Evolutionary conservation across 2,797 vertebrate species (phyloP).

Genomic region (Falco naumanni): DNA sequence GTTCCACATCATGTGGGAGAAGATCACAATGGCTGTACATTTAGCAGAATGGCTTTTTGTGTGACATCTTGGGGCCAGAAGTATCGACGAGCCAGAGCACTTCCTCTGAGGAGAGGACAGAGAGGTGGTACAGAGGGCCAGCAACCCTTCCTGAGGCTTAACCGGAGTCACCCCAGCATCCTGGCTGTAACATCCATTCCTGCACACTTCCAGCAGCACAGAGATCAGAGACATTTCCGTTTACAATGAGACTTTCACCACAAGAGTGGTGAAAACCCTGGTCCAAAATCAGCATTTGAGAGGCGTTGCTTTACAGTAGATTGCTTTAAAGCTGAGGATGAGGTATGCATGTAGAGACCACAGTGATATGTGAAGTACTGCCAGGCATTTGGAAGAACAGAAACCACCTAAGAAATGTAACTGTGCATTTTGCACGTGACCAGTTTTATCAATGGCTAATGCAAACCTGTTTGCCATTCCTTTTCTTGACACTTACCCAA

Average conservation of each 20-base stretch:
- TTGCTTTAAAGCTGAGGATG: not conserved
- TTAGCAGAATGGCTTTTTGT: not conserved
- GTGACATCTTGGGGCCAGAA: not conserved
- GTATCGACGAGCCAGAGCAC: not conserved
- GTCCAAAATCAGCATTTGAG: not conserved
- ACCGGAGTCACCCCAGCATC: not conserved
- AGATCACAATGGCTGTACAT: not conserved
- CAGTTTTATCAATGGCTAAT: not conserved
- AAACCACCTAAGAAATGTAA: not conserved
- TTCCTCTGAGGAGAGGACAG: not conserved
- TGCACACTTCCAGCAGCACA: not conserved
- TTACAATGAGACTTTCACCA: not conserved
- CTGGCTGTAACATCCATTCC: not conserved
- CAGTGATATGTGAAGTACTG: not conserved
- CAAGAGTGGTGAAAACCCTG: not conserved
- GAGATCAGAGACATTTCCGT: not conserved
- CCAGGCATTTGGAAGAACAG: not conserved
- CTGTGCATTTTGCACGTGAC: not conserved
- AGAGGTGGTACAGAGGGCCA: not conserved
- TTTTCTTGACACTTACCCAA: not conserved
- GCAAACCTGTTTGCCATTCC: not conserved
- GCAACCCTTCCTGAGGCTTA: not conserved
- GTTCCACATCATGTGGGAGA: not conserved
- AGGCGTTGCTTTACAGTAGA: not conserved
- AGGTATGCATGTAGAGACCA: not conserved